These are phyloP conservation scores for Heteronetta atricapilla DNA, from an alignment of 2,113 vertebrate genomes.

Conservation along the genomic window DNA sequence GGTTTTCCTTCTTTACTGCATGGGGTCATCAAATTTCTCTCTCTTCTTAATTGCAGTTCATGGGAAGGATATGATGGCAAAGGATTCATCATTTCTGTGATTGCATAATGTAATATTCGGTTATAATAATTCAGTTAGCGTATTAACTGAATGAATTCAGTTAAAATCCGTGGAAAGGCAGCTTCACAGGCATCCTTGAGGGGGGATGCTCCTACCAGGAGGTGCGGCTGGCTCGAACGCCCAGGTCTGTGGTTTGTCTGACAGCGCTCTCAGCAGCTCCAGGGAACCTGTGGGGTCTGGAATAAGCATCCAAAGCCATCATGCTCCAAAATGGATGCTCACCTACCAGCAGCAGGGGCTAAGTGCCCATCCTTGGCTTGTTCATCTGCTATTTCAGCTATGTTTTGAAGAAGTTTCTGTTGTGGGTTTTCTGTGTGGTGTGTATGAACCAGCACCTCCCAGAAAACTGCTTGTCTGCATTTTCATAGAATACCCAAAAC, in stretches of 20 bases:
- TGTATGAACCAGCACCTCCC: neutral
- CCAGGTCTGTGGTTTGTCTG: neutral
- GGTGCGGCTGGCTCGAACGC: accelerated
- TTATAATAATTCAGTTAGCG: neutral
- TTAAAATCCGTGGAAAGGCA: neutral
- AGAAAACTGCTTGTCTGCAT: neutral
- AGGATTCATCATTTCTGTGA: neutral
- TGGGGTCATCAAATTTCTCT: neutral
- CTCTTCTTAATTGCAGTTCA: neutral
- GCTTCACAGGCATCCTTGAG: neutral
- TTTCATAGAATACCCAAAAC: neutral
- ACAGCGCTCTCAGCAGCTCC: neutral
- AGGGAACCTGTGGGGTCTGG: accelerated
- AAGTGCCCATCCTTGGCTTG: neutral
- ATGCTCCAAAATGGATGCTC: neutral
- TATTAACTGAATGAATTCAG: neutral
- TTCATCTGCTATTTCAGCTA: neutral
- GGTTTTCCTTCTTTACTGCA: neutral
- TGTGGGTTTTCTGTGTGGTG: neutral
- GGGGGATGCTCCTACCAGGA: neutral
- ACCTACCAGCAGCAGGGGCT: neutral
- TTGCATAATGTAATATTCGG: neutral
- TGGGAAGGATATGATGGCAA: neutral
- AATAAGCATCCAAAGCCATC: accelerated
- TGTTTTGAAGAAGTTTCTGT: neutral